Evolutionary conservation across 2,113 vertebrate species (phyloP).

Genomic region (Hoplias malabaricus): DNA sequence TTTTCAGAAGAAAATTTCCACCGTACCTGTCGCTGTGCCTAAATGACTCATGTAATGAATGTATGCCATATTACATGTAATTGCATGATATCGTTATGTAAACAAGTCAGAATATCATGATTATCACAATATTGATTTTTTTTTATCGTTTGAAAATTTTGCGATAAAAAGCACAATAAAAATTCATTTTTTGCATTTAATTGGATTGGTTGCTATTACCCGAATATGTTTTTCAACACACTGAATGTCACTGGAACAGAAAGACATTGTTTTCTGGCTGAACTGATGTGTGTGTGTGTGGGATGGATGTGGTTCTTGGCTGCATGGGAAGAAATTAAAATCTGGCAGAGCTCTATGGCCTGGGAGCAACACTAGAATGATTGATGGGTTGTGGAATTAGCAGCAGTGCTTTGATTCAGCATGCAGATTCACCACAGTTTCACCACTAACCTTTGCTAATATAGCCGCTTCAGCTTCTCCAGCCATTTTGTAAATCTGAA

Average conservation of each 20-base stretch:
- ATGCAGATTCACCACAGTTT: slow-evolving; percentile 5
- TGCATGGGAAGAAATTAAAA: background rate
- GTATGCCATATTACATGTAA: no score
- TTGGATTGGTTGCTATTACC: background rate
- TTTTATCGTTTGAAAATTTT: no score
- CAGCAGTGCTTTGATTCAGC: slow-evolving; percentile 8
- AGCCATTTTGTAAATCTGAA: slow-evolving; percentile 15
- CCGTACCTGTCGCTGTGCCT: no score
- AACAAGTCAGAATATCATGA: no score
- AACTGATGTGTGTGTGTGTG: slow-evolving; percentile 15
- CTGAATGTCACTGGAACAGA: slow-evolving; percentile 5
- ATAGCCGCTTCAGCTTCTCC: background rate
- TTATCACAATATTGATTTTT: no score
- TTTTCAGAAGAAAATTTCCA: no score
- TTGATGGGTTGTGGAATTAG: slow-evolving; percentile 30
- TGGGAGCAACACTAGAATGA: background rate
- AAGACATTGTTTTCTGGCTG: background rate
- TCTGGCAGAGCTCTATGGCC: background rate
- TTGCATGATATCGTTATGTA: no score
- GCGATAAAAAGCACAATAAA: no score
- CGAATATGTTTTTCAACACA: background rate
- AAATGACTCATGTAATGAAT: no score
- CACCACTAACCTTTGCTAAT: background rate
- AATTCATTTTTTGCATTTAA: background rate
- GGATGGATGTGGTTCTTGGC: slow-evolving; percentile 23